Base-by-base conservation (phyloP, 2,113 vertebrate genomes). In the Pelecanoides urinatrix region DNA sequence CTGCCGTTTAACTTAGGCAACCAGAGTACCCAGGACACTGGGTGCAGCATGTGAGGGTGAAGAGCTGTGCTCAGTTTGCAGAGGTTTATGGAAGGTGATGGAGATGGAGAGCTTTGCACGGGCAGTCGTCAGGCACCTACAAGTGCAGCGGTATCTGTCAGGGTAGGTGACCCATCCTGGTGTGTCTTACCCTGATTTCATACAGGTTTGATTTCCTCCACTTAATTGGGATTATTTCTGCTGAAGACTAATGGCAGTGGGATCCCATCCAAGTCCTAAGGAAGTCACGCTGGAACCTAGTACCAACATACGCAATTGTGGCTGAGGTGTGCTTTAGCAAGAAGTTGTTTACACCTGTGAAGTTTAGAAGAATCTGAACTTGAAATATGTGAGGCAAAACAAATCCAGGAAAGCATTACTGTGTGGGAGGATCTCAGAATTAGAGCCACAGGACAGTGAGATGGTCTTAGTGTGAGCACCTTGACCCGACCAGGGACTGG, bases 1-100 rank as follows among this genome's bases (percentile, higher is more conserved):
- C 30, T 34, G 13, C 3, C 1, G 1, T 27, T 58, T 78, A 26
- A 47, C 14, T 45, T 1, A 1, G n/a, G 17, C 63, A 74, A 4
- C 26, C 18, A 15, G 40, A 73, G 75, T 7, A 29, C 20, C 42
- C 0, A 3, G 52, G 63, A 36, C 17, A 3, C 4, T 3, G 38
- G 25, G 8, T 67, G 56, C 32, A 17, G 36, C 6, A 2, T 0
- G 0, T 10, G 66, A 9, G 14, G 44, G 40, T 58, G 32, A 29
- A 42, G 80, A 75, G 55, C 80, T 49, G 17, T 16, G 68, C 3
- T 8, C 22, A 13, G 11, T 34, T 74, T 32, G 38, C 32, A 67
- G 63, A 25, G 10, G 17, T 81, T 71, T 81, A 34, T 30, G 49
- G 72, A 25, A 59, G n/a, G 53, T 47, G 59, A 21, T 45, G 58